Conservation (phyloP, 1,140 invertebrate genomes). For the Batillaria attramentaria region DNA sequence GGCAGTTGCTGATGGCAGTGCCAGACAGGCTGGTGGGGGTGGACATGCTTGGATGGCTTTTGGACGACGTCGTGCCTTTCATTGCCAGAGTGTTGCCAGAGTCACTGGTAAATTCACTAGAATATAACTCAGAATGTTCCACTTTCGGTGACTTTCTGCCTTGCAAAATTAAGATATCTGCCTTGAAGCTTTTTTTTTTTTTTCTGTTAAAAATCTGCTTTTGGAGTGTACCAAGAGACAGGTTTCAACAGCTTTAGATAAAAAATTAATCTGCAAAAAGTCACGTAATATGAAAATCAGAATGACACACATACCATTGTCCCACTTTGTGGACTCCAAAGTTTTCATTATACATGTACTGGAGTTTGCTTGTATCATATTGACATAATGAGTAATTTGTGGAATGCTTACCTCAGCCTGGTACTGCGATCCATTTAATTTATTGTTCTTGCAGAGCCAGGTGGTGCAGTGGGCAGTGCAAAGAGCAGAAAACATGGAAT, state of each 20-base stretch:
- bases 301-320: too few species aligned
- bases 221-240: too few species aligned
- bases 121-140: background rate
- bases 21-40: slow-evolving; percentile 41
- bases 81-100: slow-evolving; percentile 51
- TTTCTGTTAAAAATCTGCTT: too few species aligned
- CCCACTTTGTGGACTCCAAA: too few species aligned
- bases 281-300: too few species aligned
- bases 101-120: slow-evolving; percentile 58
- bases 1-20: slow-evolving; percentile 51
- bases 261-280: too few species aligned
- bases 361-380: background rate
- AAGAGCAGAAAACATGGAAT: slow-evolving; percentile 57
- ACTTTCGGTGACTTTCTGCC: too few species aligned
- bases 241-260: too few species aligned
- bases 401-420: too few species aligned
- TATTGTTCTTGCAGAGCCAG: slow-evolving; percentile 41
- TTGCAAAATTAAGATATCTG: background rate
- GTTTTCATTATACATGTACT: background rate
- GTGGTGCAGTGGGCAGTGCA: slow-evolving; percentile 54
- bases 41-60: slow-evolving; percentile 48
- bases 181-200: background rate
- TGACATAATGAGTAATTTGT: background rate
- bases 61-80: slow-evolving; percentile 54
- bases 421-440: background rate